phyloP scores from a whole-genome alignment of 2,113 vertebrate species.

The Pedionomus torquatus region DNA sequence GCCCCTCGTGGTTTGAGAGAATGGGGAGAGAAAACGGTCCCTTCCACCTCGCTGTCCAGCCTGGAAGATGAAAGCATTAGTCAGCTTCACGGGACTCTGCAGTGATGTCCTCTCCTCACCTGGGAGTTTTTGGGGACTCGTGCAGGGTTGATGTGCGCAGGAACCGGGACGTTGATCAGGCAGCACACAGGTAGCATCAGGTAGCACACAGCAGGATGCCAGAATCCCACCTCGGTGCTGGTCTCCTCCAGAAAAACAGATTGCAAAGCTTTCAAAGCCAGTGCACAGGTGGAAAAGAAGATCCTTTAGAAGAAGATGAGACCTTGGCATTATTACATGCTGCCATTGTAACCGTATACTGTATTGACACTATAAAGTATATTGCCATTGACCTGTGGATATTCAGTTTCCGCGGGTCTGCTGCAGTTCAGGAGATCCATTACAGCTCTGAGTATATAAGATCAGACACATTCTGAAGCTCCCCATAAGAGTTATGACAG shows the following conservation, averaged over 20 bases:
- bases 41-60: background rate
- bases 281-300: constrained; percentile 33
- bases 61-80: background rate
- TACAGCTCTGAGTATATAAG: constrained; percentile 9
- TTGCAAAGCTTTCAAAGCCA: background rate
- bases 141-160: background rate
- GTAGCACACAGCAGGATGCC: background rate
- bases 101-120: background rate
- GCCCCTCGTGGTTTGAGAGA: background rate
- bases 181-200: too few relatives aligned
- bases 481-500: constrained; percentile 63
- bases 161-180: background rate
- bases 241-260: background rate
- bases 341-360: background rate
- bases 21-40: background rate
- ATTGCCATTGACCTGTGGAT: constrained; percentile 43
- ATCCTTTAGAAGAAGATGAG: background rate
- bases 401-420: constrained; percentile 37
- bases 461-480: constrained; percentile 48
- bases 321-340: background rate
- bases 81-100: background rate
- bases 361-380: constrained; percentile 7
- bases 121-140: background rate
- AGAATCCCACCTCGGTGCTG: background rate
- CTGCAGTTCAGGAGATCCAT: constrained; percentile 37